Evolutionary conservation across 2,888 invertebrate genomes (phyloP), one percentile per base, ranked within the genome.

Genomic region (Ophion slaviceki): DNA sequence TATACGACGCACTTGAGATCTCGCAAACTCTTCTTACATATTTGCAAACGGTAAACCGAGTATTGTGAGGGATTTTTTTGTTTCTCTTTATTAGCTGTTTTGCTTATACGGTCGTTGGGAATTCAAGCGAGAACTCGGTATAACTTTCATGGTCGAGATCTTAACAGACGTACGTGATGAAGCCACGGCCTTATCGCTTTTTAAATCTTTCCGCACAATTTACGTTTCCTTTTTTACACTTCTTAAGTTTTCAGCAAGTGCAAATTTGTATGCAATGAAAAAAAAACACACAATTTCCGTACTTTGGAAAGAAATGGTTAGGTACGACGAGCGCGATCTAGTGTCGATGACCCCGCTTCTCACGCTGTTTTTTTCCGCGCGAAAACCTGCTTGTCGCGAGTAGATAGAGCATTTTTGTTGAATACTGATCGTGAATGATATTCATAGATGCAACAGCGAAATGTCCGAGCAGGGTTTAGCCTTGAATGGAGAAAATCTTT

Each of bases 1-100:
- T 72, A 67, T 74, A 53, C 72, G 78, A 68, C 67, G 68, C 67
- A 57, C 68, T 72, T 64, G 78, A 74, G 68, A 62, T 78, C 61
- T 32, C 78, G 40, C 70, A 45, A 36, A 40, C 67, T 64, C 24
- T 28, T 64, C 32, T 24, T 32, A 64, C 20, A 64, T 64, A 64
- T 64, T 64, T 64, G 28, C 28, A 64, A 64, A 64, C 28, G 28
- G 62, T 28, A 64, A 64, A 28, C 11, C 14, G 32, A 28, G 14
- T 11, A 28, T 64, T 64, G 64, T 28, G 4, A 3, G 11, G 20
- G n/a, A 20, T 45, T 68, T 40, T n/a, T 28, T 53, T 47, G 47
- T 53, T 70, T 70, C 20, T 53, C 17, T 11, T 32, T 64, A 70
- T 53, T 24, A 53, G 24, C 70, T 47, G n/a, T 62, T 77, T 57